Conservation (phyloP, 2,113 vertebrate species). For the Amphiprion ocellaris region DNA sequence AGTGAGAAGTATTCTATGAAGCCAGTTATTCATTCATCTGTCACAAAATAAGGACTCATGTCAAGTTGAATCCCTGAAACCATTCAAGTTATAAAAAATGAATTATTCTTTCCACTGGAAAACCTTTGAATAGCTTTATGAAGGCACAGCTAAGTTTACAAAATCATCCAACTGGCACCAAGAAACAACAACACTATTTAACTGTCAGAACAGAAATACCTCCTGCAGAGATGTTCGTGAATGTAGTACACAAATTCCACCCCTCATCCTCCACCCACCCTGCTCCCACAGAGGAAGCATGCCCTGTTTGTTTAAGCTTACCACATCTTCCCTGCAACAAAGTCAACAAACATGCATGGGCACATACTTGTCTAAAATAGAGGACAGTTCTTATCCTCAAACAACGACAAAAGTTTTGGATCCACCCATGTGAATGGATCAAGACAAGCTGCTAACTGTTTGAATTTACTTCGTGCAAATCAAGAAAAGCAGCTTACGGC, state of each 20-base stretch:
- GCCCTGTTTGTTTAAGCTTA: constrained; percentile 75
- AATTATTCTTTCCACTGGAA: constrained; percentile 40
- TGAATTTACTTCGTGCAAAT: constrained; percentile 23
- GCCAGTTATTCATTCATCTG: constrained; percentile 29
- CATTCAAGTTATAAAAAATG: constrained; percentile 38
- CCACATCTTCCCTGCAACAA: constrained; percentile 73
- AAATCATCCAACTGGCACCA: constrained; percentile 51
- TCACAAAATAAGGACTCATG: constrained; percentile 41
- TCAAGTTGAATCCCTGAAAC: constrained; percentile 29
- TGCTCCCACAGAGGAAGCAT: constrained; percentile 69
- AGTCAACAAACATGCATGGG: constrained; percentile 78
- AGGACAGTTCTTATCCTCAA: constrained; percentile 61
- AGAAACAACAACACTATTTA: constrained; percentile 54
- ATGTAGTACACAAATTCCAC: constrained; percentile 53
- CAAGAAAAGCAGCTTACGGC: constrained; percentile 17
- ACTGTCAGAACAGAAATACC: constrained; percentile 48
- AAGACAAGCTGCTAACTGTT: constrained; percentile 53
- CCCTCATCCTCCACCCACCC: constrained; percentile 48
- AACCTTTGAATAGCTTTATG: constrained; percentile 33
- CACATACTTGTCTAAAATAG: constrained; percentile 69
- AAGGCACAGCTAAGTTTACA: constrained; percentile 33
- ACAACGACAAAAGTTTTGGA: constrained; percentile 64
- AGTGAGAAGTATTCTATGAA: constrained; percentile 34
- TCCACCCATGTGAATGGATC: constrained; percentile 63
- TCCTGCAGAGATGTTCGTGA: constrained; percentile 66